Conservation (phyloP, 2,888 invertebrate species). For the Blastobasis adustella region DNA sequence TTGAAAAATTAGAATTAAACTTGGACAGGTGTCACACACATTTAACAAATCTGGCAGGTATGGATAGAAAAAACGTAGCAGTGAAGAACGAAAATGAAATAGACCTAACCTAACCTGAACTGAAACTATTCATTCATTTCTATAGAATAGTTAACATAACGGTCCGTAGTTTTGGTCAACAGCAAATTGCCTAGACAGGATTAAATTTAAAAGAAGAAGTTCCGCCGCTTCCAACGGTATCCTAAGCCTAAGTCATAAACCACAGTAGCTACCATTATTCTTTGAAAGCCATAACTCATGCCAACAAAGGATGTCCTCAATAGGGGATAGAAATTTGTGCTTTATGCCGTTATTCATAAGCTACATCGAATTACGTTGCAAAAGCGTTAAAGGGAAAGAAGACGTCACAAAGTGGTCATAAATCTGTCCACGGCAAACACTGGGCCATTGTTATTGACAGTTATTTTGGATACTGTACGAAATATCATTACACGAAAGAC, state of each 20-base stretch:
- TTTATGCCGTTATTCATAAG: not conserved
- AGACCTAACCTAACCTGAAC: no score
- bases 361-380: no score
- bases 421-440: conserved; percentile 42
- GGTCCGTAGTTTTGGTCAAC: not conserved
- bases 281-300: not conserved
- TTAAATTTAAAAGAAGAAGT: conserved; percentile 15
- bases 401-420: conserved; percentile 21
- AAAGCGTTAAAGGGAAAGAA: not conserved
- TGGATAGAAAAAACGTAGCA: no score
- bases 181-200: conserved; percentile 13
- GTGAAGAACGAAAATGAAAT: no score
- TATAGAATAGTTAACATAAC: not conserved
- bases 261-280: conserved; percentile 27
- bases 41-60: not conserved
- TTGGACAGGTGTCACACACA: conserved; percentile 5
- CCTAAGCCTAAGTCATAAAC: conserved; percentile 17
- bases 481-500: conserved; percentile 24
- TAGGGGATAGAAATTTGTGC: no score
- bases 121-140: no score
- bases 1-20: not conserved
- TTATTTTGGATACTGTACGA: conserved; percentile 22
- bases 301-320: no score
- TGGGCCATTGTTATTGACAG: conserved; percentile 23
- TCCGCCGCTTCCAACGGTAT: conserved; percentile 14